phyloP scores from a whole-genome alignment of 2,888 invertebrate genomes.

The Ceraclea dissimilis region DNA sequence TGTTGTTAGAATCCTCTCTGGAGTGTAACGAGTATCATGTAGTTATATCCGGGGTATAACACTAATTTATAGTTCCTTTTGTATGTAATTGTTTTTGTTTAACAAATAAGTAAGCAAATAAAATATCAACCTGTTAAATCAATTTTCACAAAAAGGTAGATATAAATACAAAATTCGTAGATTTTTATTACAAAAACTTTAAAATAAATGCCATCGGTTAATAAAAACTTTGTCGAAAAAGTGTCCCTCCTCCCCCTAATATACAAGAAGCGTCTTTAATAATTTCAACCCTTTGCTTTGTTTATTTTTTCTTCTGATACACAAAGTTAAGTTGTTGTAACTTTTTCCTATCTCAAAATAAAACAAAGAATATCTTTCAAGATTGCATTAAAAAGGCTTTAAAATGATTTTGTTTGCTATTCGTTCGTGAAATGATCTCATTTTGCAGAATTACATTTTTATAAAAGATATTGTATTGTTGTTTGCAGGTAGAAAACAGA shows the following conservation, averaged over 20 bases:
- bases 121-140: too few species aligned
- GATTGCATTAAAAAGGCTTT: not conserved
- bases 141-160: too few species aligned
- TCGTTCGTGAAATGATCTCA: not conserved
- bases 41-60: too few species aligned
- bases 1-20: too few species aligned
- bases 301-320: not conserved
- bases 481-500: not conserved
- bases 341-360: not conserved
- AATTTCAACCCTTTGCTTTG: not conserved
- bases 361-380: not conserved
- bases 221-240: not conserved
- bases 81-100: too few species aligned
- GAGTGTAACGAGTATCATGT: too few species aligned
- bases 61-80: too few species aligned
- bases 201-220: not conserved
- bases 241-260: not conserved
- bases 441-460: slow-evolving; percentile 1
- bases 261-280: too few species aligned
- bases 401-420: not conserved
- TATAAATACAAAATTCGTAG: not conserved
- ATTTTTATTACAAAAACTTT: not conserved
- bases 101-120: too few species aligned
- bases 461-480: slow-evolving; percentile 2
- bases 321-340: not conserved